phyloP scores from a whole-genome alignment of 2,113 vertebrate genomes.

The Sitta europaea region DNA sequence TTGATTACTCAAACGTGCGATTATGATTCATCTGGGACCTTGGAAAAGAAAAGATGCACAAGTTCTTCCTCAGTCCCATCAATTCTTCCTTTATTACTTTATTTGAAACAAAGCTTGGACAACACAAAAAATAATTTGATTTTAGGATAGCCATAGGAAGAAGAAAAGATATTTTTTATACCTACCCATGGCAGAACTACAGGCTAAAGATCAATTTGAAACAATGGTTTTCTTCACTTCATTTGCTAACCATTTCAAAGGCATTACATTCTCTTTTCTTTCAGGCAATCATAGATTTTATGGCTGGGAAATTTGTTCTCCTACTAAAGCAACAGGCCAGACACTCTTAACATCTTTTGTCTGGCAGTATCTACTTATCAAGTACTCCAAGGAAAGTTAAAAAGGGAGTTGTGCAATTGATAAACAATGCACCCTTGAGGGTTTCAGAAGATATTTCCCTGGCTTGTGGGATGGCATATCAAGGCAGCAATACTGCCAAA shows the following conservation, averaged over 20 bases:
- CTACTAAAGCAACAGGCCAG: not conserved
- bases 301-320: not conserved
- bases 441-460: not conserved
- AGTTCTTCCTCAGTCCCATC: conserved; percentile 7
- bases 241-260: conserved; percentile 34
- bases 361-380: not conserved
- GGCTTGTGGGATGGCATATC: not conserved
- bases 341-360: not conserved
- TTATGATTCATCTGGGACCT: conserved; percentile 45
- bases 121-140: conserved; percentile 42
- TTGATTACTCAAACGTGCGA: conserved; percentile 71
- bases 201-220: conserved; percentile 33
- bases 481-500: not conserved
- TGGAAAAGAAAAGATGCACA: conserved; percentile 35
- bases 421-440: not conserved
- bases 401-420: not conserved
- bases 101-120: conserved; percentile 33
- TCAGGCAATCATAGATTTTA: not conserved
- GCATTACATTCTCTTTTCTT: conserved; percentile 24
- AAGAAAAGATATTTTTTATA: conserved; percentile 25
- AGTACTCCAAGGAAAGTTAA: not conserved
- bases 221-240: conserved; percentile 19
- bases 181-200: conserved; percentile 1
- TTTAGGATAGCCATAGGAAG: conserved; percentile 11
- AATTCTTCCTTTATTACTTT: conserved; percentile 50